These are phyloP conservation scores for Lithophane socia DNA, from an alignment of 2,888 invertebrate genomes.

Conservation along the genomic window DNA sequence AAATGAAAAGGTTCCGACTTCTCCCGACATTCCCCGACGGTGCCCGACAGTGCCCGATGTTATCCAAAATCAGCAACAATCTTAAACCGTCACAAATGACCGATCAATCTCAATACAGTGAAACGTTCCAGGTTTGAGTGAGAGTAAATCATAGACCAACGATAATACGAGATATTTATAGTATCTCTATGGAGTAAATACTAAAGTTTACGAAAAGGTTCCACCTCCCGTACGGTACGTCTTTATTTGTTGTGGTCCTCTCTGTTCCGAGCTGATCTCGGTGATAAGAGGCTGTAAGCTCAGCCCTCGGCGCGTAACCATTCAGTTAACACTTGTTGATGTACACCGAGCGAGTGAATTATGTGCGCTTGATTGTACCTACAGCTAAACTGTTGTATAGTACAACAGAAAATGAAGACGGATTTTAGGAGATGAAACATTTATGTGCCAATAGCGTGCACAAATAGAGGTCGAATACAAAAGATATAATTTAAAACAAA, in stretches of 20 bases:
- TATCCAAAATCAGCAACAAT: background rate
- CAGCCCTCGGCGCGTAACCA: too few relatives aligned
- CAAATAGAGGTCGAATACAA: background rate
- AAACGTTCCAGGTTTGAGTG: background rate
- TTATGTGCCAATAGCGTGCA: too few relatives aligned
- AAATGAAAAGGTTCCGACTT: slow-evolving; percentile 4
- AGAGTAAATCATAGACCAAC: background rate
- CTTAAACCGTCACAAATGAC: slow-evolving; percentile 8
- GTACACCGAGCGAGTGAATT: slow-evolving; percentile 9
- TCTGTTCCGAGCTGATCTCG: too few relatives aligned
- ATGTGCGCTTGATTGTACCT: slow-evolving; percentile 27
- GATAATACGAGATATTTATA: too few relatives aligned
- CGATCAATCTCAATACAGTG: slow-evolving; percentile 16
- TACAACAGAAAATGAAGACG: background rate
- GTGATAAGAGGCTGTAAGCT: too few relatives aligned
- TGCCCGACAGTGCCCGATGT: too few relatives aligned
- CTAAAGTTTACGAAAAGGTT: slow-evolving; percentile 36
- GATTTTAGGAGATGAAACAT: background rate
- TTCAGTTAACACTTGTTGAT: slow-evolving; percentile 40
- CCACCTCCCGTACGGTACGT: background rate
- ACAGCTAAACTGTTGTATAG: slow-evolving; percentile 19
- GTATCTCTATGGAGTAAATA: background rate
- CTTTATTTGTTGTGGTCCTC: too few relatives aligned
- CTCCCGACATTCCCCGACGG: background rate
- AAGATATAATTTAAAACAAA: background rate